Evolutionary conservation across 1,140 invertebrate genomes (phyloP).

Genomic region (Sarcophaga bullata): DNA sequence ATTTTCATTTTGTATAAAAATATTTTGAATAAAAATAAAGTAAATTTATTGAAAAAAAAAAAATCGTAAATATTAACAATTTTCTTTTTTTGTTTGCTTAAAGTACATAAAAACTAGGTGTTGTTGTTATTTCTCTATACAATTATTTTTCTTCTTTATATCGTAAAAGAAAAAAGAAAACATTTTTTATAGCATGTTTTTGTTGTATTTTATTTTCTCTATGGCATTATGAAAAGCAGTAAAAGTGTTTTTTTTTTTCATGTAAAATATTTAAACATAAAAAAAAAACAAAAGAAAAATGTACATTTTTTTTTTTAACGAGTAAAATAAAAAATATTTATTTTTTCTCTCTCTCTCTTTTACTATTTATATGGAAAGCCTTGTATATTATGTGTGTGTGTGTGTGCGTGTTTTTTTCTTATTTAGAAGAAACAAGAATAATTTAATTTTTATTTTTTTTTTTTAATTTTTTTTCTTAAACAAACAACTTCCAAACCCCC

Average conservation of each 20-base stretch:
- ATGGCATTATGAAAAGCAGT: not conserved
- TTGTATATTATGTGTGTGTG: conserved; percentile 26
- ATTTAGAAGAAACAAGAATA: not conserved
- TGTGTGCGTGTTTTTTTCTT: not conserved
- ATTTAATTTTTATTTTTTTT: not conserved
- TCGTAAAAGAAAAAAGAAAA: not conserved
- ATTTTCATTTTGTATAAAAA: not conserved
- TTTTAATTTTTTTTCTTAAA: not conserved
- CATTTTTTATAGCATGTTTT: not conserved
- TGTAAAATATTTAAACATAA: not conserved
- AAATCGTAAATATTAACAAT: not conserved
- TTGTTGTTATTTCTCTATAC: not conserved
- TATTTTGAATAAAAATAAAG: not conserved
- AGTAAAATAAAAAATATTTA: conserved; percentile 14
- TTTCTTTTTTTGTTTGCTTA: not conserved
- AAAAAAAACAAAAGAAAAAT: conserved; percentile 12
- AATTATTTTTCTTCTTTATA: too few relatives aligned
- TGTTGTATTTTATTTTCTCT: not conserved
- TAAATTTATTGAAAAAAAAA: conserved; percentile 20
- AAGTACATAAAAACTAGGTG: not conserved
- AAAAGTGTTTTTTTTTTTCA: conserved; percentile 9
- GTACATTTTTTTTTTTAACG: not conserved
- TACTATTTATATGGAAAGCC: conserved; percentile 6
- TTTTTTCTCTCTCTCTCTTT: not conserved
- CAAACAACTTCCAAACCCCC: not conserved